A percentile compares a stretch with the other conserved stretches of the same genome.
phyloP scores from a whole-genome alignment of 2,113 vertebrate species.

The Sapajus apella region DNA sequence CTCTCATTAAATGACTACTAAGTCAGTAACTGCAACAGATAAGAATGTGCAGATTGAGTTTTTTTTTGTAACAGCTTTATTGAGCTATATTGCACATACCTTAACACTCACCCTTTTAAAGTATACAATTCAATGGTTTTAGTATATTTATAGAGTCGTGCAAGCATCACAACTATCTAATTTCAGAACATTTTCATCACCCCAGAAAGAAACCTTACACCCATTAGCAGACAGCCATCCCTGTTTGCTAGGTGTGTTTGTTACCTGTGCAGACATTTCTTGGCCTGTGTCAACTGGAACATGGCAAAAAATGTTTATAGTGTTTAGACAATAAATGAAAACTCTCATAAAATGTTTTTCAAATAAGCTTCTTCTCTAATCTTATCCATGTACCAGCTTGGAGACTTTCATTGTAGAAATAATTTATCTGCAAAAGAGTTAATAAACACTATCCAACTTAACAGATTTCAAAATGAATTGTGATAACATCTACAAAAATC shows the following conservation, averaged over 20 bases:
- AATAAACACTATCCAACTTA: slow-evolving; percentile 34
- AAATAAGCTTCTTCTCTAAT: neutral
- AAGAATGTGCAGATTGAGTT: neutral
- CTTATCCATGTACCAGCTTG: neutral
- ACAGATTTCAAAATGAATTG: neutral
- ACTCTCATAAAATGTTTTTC: slow-evolving; percentile 28
- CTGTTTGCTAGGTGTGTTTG: neutral
- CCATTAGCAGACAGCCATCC: neutral
- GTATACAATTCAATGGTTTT: slow-evolving; percentile 30
- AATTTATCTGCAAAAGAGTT: slow-evolving; percentile 19
- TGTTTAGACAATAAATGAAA: neutral
- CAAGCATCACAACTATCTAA: neutral
- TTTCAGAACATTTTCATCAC: slow-evolving; percentile 14
- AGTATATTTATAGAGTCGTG: neutral
- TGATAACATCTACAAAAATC: neutral
- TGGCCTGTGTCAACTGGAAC: neutral
- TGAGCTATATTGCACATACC: neutral
- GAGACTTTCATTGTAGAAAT: slow-evolving; percentile 15
- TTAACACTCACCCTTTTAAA: slow-evolving; percentile 25
- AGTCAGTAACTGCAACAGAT: slow-evolving; percentile 10
- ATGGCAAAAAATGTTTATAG: neutral
- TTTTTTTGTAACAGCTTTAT: neutral
- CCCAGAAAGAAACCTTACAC: neutral
- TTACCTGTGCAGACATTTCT: slow-evolving; percentile 4
- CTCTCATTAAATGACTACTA: slow-evolving; percentile 8